Conservation (phyloP, 2,797 vertebrate genomes). For the Dipus sagitta region DNA sequence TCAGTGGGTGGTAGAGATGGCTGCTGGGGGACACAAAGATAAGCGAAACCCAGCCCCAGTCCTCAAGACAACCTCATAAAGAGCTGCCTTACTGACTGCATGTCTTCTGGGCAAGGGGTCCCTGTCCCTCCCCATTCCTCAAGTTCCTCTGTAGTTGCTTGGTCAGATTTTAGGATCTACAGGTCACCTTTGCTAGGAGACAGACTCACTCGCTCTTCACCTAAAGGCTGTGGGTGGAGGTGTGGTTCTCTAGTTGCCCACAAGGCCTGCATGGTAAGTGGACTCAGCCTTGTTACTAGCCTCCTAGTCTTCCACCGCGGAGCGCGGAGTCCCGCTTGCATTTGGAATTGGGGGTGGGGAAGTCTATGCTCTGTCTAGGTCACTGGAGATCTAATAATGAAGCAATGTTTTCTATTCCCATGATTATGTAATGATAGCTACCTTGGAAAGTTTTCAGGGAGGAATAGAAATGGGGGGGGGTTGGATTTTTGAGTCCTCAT, state of each 20-base stretch:
- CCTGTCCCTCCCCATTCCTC: not conserved
- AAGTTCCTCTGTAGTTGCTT: not conserved
- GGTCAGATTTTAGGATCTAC: not conserved
- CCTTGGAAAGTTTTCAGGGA: not conserved
- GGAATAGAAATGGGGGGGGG: not conserved
- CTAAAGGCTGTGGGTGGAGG: not conserved
- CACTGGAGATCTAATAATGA: not conserved
- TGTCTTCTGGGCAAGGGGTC: not conserved
- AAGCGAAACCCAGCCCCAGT: not conserved
- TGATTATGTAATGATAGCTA: no score
- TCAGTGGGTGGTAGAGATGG: not conserved
- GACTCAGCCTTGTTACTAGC: no score
- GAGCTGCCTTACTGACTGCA: not conserved
- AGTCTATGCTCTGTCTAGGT: not conserved
- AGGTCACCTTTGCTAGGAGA: not conserved
- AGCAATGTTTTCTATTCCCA: not conserved
- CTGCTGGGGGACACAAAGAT: not conserved
- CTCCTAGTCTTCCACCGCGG: not conserved
- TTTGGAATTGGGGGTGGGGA: not conserved
- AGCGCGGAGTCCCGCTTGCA: not conserved
- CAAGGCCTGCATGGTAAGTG: fast-evolving
- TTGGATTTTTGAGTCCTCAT: not conserved
- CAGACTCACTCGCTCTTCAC: no score
- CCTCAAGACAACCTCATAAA: not conserved
- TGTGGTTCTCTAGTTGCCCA: not conserved